Base-by-base conservation (phyloP, 1,140 invertebrate species). In the Sycophila sp. region DNA sequence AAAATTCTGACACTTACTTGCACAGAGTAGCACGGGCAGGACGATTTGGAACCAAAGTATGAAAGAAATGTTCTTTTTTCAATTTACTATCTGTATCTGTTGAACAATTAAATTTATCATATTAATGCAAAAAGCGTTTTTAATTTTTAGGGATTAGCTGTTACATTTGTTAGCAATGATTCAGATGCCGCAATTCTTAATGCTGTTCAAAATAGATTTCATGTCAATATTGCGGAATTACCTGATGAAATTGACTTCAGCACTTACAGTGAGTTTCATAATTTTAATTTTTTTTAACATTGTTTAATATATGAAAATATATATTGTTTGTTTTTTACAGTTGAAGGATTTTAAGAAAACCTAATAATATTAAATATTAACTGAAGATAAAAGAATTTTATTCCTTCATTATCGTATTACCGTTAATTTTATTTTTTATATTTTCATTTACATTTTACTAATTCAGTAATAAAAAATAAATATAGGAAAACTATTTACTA, bases 1-100 rank as follows among this genome's bases (percentile, higher is more conserved):
- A 99, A 88, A 96, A 99, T 88, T 98, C 98, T 0, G 98, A 99
- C 79, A 99, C 98, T 1, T 99, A 99, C 81, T 87, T 99, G 45
- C 98, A 99, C 87, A 90, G 98, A 85, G 98, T 99, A 45, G 98
- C 98, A 0, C 89, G 98, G 80, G 98, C 98, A 76, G 98, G 98
- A 67, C 90, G 97, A 76, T 99, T 99, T 87, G 97, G 98, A 86
- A 99, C 98, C 24, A 99, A 99, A 87, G 93, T 89, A 81, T 82
- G 70, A 30, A n/a, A n/a, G n/a, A n/a, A n/a, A n/a, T n/a, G n/a
- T n/a, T n/a, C n/a, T n/a, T n/a, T n/a, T n/a, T 42, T 60, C 40
- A 30, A 63, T 56, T 53, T 28, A 40, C 22, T n/a, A n/a, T n/a
- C n/a, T n/a, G n/a, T n/a, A n/a, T n/a, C n/a, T n/a, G n/a, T n/a